Evolutionary conservation across 2,888 invertebrate species (phyloP).

Genomic region (Mellilla xanthometata): DNA sequence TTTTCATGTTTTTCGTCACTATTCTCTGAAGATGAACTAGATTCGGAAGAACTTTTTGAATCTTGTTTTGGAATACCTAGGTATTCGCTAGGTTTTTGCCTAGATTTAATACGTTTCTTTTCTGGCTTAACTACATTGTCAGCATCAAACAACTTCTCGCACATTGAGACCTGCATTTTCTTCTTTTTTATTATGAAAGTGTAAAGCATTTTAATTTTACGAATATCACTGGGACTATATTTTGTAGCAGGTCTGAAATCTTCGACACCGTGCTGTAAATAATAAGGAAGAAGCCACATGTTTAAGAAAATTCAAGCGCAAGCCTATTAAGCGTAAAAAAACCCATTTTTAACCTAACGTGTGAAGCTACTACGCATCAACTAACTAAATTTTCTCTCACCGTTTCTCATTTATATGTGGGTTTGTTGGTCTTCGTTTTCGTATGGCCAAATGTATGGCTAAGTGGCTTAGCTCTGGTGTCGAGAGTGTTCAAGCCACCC

Average conservation of each 20-base stretch:
- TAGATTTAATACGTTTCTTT: conserved; percentile 15
- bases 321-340: too few species aligned
- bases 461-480: too few species aligned
- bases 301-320: too few species aligned
- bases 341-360: too few species aligned
- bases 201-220: conserved; percentile 60
- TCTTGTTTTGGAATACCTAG: conserved; percentile 29
- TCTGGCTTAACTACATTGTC: conserved; percentile 16
- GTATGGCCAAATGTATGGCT: too few species aligned
- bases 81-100: conserved; percentile 47
- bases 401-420: too few species aligned
- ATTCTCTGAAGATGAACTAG: background rate
- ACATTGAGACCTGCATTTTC: conserved; percentile 37
- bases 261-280: background rate
- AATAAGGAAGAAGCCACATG: too few species aligned
- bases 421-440: too few species aligned
- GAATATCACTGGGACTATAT: conserved; percentile 45
- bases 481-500: too few species aligned
- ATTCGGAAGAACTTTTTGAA: background rate
- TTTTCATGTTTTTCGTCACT: conserved; percentile 3
- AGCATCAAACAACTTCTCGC: conserved; percentile 49
- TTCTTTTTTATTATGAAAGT: conserved; percentile 45
- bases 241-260: conserved; percentile 25
- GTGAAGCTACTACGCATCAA: too few species aligned
- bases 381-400: too few species aligned